Conservation (phyloP, 2,113 vertebrate species). For the Phalacrocorax aristotelis region DNA sequence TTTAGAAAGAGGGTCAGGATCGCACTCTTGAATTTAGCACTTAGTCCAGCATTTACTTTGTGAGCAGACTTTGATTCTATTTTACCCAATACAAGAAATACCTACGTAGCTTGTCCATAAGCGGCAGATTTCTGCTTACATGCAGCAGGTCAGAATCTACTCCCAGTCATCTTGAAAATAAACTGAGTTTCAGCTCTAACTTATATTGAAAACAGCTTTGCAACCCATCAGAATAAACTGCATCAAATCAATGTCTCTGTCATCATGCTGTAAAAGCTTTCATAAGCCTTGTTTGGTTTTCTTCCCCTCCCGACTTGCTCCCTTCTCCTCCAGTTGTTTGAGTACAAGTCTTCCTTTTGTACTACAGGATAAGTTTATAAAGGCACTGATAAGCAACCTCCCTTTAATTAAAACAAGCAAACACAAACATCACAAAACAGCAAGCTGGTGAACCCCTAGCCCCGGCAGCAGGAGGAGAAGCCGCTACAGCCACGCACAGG, state of each 20-base stretch:
- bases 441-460: not conserved
- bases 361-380: slow-evolving; percentile 38
- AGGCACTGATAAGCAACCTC: slow-evolving; percentile 42
- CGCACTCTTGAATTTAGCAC: not conserved
- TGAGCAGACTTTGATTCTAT: not conserved
- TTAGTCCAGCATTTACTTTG: not conserved
- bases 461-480: not conserved
- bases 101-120: rapidly evolving
- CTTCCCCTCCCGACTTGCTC: not conserved
- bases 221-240: not conserved
- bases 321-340: slow-evolving; percentile 28
- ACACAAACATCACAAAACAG: not conserved
- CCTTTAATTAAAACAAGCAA: slow-evolving; percentile 12
- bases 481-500: not conserved
- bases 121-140: not conserved
- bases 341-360: slow-evolving; percentile 39
- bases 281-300: not conserved
- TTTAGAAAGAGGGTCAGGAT: not conserved
- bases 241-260: not conserved
- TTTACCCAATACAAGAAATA: not conserved
- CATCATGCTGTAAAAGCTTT: not conserved
- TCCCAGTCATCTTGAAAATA: not conserved
- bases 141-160: not conserved
- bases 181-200: not conserved
- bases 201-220: not conserved